Base-by-base conservation (phyloP, 2,113 vertebrate species). In the Pteropus alecto region DNA sequence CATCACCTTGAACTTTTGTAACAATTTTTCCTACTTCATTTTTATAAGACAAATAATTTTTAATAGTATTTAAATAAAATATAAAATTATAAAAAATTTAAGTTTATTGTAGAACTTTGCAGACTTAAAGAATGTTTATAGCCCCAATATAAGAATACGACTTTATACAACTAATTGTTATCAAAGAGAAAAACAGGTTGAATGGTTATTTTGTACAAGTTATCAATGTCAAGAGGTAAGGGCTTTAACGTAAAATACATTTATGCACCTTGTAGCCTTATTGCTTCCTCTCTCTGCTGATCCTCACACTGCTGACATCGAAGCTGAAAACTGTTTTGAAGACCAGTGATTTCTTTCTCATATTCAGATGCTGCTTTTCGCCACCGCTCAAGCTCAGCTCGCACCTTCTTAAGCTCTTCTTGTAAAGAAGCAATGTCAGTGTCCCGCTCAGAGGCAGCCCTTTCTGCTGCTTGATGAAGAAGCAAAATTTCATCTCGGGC, bases 401-500 rank as follows among this genome's bases (percentile, higher is more conserved):
- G 98, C 82, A 99, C 99, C 0, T 96, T 87, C 35, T 98, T 97
- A 93, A 99, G 99, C 95, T 99, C 99, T 0, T 97, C 98, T 98
- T 99, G 99, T 97, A 99, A 97, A n/a, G 98, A 79, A 48, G 98
- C 96, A 89, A 99, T 99, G 78, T 99, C 99, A 0, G 98, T 99
- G 88, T 99, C 99, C 35, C 99, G 98, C 90, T 99, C 99, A 0
- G 98, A 98, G 0, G 99, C 99, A 95, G 99, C 98, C 3, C 99
- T 98, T 76, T 99, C 99, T 97, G 99, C 99, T 71, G 99, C 98
- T 96, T 99, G 99, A 5, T 99, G 99, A 96, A 99, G 98, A 30
- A 99, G 98, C 16, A 99, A 97, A 93, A 99, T 99, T 98, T 99
- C 99, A 96, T 99, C 99, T 95, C 99, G 99, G 90, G 99, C 99